Evolutionary conservation across 2,797 vertebrate genomes (phyloP), one percentile per base, ranked within the genome.

Genomic region (Ciconia nigra): DNA sequence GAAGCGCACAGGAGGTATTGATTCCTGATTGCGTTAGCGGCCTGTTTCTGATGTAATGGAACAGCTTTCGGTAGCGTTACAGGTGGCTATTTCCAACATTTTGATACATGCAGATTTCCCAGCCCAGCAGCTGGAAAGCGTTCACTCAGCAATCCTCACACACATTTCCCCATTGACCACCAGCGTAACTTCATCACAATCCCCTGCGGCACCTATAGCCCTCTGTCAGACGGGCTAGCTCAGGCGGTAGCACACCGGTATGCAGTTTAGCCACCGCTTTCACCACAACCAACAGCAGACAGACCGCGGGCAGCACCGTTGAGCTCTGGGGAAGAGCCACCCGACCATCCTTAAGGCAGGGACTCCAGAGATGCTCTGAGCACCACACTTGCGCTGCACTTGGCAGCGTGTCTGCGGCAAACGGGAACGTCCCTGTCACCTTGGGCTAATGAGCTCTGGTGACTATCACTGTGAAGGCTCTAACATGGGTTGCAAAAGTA

Each of bases 241-340:
- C 21, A 4, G 33, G 37, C 5, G 4, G 7, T 1, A 21, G 42
- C 19, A 28, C 29, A 2, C 17, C 0, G 0, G 1, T 25, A 11
- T 1, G 2, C 13, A 57, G 51, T 29, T 31, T 3, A 47, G 42
- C 33, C 82, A 9, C 65, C 1, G 0, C 51, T 39, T n/a, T 11
- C 39, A 31, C 44, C 57, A 35, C 14, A 10, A 11, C 1, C 54
- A 55, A 1, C 18, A 35, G 0, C 15, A 8, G 12, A 9, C 0
- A 9, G 19, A 8, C 21, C n/a, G 16, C 0, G 1, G 39, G 51
- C 31, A 52, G 55, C 46, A 1, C 21, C 5, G 51, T 9, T 15
- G 22, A 66, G 46, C 51, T 31, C 66, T 12, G 52, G 17, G 29
- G 25, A 65, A 21, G 35, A 73, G 59, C 25, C 46, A 65, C 54